A percentile compares a stretch with the other conserved stretches of the same genome.
phyloP scores from a whole-genome alignment of 1,140 invertebrate species.

The Anadara kagoshimensis region DNA sequence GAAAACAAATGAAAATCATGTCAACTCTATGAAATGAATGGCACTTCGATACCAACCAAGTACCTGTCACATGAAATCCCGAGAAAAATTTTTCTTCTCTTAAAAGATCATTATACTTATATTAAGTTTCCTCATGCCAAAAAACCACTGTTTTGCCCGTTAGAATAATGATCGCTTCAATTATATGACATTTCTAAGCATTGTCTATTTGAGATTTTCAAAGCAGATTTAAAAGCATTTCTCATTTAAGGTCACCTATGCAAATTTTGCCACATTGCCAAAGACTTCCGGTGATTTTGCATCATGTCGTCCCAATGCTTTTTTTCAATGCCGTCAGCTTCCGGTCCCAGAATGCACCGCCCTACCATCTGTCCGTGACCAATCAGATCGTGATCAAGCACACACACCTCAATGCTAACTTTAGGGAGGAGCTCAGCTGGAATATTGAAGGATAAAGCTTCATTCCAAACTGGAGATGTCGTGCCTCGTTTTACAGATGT shows the following conservation, averaged over 20 bases:
- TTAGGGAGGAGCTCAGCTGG: slow-evolving; percentile 70
- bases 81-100: too few species aligned
- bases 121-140: too few species aligned
- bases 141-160: too few species aligned
- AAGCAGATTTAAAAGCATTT: too few species aligned
- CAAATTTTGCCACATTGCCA: slow-evolving; percentile 90
- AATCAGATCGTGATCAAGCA: slow-evolving; percentile 66
- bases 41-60: too few species aligned
- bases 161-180: too few species aligned
- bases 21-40: too few species aligned
- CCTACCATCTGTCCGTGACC: slow-evolving; percentile 65
- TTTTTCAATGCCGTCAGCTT: slow-evolving; percentile 81
- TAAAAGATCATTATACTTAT: too few species aligned
- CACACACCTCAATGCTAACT: slow-evolving; percentile 60
- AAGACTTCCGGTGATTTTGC: slow-evolving; percentile 84
- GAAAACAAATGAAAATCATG: too few species aligned
- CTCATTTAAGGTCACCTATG: slow-evolving; percentile 41
- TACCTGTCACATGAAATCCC: too few species aligned
- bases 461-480: slow-evolving; percentile 78
- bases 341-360: slow-evolving; percentile 61
- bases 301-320: slow-evolving; percentile 91
- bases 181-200: too few species aligned
- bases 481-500: slow-evolving; percentile 76
- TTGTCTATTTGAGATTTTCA: too few species aligned
- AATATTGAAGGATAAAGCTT: slow-evolving; percentile 78